These are phyloP conservation scores for Lineus longissimus DNA, from an alignment of 1,140 invertebrate genomes.

Conservation along the genomic window DNA sequence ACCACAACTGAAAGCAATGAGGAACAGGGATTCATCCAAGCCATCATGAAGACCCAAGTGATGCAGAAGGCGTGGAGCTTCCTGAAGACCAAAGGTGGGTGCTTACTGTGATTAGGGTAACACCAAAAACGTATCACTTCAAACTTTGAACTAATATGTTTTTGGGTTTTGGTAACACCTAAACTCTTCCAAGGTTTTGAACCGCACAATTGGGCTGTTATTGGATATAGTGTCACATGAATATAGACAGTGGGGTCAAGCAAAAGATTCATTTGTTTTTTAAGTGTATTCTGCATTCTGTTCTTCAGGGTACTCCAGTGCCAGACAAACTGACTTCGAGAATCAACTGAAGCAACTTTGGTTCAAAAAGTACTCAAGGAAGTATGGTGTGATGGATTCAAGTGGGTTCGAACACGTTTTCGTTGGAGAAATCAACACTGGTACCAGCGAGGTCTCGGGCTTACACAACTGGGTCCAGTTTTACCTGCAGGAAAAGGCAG, in stretches of 20 bases:
- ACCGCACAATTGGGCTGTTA: no score
- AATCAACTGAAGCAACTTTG: conserved; percentile 30
- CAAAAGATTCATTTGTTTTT: no score
- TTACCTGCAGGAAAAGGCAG: conserved; percentile 26
- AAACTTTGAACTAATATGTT: no score
- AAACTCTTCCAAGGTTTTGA: no score
- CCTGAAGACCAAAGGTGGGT: conserved; percentile 22
- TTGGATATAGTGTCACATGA: no score
- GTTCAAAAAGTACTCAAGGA: conserved; percentile 37
- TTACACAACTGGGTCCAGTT: conserved; percentile 36
- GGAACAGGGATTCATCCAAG: conserved; percentile 27
- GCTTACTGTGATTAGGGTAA: neutral
- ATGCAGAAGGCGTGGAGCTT: conserved; percentile 25
- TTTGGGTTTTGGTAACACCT: no score
- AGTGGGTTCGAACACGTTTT: conserved; percentile 37
- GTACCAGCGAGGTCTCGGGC: conserved; percentile 19
- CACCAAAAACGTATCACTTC: no score
- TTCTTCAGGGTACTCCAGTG: no score
- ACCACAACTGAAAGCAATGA: conserved; percentile 20
- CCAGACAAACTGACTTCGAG: conserved; percentile 18
- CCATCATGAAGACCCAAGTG: conserved; percentile 20
- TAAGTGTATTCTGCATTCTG: no score
- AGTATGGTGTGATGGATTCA: conserved; percentile 11
- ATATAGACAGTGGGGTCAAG: no score
- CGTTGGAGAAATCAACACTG: conserved; percentile 25